phyloP scores from a whole-genome alignment of 2,113 vertebrate genomes.

The Dipodomys merriami region DNA sequence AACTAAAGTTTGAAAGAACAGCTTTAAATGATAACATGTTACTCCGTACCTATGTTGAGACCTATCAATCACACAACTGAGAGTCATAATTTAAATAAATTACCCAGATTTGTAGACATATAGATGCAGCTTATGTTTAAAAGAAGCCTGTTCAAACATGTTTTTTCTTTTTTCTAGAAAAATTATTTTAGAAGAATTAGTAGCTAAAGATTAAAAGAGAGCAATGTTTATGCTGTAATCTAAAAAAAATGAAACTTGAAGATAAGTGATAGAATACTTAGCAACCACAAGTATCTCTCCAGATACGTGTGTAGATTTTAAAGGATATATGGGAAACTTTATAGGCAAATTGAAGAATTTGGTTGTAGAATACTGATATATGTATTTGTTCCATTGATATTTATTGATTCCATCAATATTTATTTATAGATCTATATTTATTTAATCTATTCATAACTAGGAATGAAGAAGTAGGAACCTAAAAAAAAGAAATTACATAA shows the following conservation, averaged over 20 bases:
- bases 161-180: background rate
- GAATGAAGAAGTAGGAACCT: background rate
- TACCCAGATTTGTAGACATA: background rate
- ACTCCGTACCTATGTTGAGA: background rate
- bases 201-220: constrained; percentile 11
- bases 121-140: background rate
- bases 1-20: constrained; percentile 13
- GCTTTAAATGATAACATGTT: background rate
- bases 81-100: constrained; percentile 10
- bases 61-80: background rate
- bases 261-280: constrained; percentile 14
- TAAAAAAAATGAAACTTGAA: constrained; percentile 28
- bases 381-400: background rate
- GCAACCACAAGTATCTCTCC: background rate
- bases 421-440: no score
- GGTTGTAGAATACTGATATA: background rate
- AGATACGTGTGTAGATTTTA: background rate
- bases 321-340: background rate
- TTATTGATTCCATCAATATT: no score
- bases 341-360: background rate
- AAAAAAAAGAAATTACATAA: no score
- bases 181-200: background rate
- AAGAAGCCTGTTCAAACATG: background rate
- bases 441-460: background rate
- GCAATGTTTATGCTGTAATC: background rate